phyloP scores from a whole-genome alignment of 2,113 vertebrate genomes.

The Ceratotherium simum region DNA sequence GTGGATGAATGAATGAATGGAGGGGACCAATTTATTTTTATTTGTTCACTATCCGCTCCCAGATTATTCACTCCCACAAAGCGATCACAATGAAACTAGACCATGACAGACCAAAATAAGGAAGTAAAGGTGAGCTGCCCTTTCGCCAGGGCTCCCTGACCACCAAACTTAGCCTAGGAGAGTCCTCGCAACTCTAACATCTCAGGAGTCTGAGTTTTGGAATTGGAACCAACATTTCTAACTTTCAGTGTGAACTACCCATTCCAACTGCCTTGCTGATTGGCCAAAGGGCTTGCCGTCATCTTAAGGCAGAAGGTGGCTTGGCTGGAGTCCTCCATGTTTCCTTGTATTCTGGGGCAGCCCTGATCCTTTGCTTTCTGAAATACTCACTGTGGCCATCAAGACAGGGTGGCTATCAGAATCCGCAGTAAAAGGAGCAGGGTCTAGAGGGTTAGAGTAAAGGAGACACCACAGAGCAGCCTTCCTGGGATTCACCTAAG shows the following conservation, averaged over 20 bases:
- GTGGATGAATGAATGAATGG: constrained; percentile 21
- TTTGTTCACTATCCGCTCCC: constrained; percentile 26
- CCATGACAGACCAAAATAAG: neutral
- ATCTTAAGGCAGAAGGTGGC: constrained; percentile 69
- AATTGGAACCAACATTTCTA: neutral
- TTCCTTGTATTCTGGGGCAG: constrained; percentile 63
- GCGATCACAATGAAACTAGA: constrained; percentile 32
- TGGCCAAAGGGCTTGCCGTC: constrained; percentile 70
- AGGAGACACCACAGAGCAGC: neutral
- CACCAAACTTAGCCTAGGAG: neutral
- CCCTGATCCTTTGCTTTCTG: constrained; percentile 75
- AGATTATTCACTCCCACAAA: neutral
- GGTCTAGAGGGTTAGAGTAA: neutral
- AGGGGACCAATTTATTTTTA: neutral
- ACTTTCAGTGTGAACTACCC: constrained; percentile 9
- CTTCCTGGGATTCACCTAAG: neutral
- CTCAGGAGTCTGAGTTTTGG: neutral
- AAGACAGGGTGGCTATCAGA: neutral
- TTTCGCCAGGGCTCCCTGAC: neutral
- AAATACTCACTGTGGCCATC: constrained; percentile 49
- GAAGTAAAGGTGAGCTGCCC: neutral
- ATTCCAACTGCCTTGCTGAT: neutral
- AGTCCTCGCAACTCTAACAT: neutral
- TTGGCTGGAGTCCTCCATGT: constrained; percentile 64
- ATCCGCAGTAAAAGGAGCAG: neutral